These are phyloP conservation scores for Oncopodura yosiiana DNA, from an alignment of 1,140 invertebrate species.

Conservation along the genomic window DNA sequence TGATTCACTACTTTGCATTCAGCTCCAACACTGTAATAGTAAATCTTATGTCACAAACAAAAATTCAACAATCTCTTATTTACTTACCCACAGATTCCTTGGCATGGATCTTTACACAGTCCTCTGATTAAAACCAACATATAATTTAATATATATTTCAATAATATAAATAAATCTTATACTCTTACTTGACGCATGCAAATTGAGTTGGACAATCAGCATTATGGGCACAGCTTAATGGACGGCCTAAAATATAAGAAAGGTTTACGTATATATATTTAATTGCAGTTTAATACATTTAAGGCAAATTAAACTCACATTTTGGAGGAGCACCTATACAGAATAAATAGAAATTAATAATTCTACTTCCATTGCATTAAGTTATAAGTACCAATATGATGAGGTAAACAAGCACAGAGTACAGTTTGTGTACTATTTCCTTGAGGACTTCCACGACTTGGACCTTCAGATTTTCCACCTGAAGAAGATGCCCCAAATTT, in stretches of 20 bases:
- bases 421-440: conserved; percentile 26
- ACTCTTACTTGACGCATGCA: conserved; percentile 51
- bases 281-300: too few relatives aligned
- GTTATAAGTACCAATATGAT: conserved; percentile 47
- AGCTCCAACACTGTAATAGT: conserved; percentile 51
- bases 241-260: too few relatives aligned
- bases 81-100: not conserved
- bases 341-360: not conserved
- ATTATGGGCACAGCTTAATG: conserved; percentile 47
- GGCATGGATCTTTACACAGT: conserved; percentile 63
- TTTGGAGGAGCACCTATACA: conserved; percentile 46
- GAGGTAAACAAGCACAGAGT: conserved; percentile 50
- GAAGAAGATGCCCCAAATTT: not conserved
- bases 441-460: not conserved
- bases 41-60: not conserved
- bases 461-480: not conserved
- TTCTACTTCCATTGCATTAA: not conserved
- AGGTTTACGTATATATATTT: too few relatives aligned
- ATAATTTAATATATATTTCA: conserved; percentile 16
- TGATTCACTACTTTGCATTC: conserved; percentile 66
- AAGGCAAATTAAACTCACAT: too few relatives aligned
- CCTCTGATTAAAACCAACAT: conserved; percentile 43
- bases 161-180: not conserved
- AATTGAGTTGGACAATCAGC: conserved; percentile 39
- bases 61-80: not conserved